These are phyloP conservation scores for Drosophila subobscura DNA, from an alignment of 1,140 invertebrate species.

Conservation along the genomic window DNA sequence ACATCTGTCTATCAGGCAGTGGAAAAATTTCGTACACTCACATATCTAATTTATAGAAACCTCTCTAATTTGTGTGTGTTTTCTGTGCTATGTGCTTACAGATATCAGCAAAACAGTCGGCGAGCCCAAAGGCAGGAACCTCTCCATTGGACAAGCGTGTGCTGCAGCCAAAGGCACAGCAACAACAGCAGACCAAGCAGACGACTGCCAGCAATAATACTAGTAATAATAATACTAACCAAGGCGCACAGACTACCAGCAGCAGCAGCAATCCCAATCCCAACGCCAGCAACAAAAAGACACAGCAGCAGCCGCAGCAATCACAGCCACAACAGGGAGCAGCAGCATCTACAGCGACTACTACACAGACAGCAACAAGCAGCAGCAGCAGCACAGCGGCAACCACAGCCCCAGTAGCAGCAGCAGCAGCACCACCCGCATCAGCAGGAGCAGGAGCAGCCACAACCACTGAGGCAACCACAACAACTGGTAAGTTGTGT, in stretches of 20 bases:
- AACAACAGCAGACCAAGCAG: conserved; percentile 53
- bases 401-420: conserved; percentile 20
- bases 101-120: conserved; percentile 82
- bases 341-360: conserved; percentile 36
- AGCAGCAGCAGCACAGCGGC: conserved; percentile 32
- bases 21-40: neutral
- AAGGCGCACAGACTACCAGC: conserved; percentile 42
- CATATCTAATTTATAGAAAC: neutral
- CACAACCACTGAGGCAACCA: conserved; percentile 39
- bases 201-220: conserved; percentile 64
- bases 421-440: conserved; percentile 10
- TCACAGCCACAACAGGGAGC: conserved; percentile 44
- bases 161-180: conserved; percentile 83
- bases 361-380: conserved; percentile 42
- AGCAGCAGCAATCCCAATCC: conserved; percentile 37
- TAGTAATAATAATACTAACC: conserved; percentile 12
- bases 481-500: conserved; percentile 61
- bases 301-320: conserved; percentile 48
- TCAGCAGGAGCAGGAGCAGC: conserved; percentile 18
- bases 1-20: too few relatives aligned
- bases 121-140: conserved; percentile 72
- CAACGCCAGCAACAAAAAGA: conserved; percentile 62
- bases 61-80: conserved; percentile 7
- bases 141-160: conserved; percentile 84
- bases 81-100: conserved; percentile 45